Evolutionary conservation across 2,113 vertebrate species (phyloP).

Genomic region (Pholis gunnellus): DNA sequence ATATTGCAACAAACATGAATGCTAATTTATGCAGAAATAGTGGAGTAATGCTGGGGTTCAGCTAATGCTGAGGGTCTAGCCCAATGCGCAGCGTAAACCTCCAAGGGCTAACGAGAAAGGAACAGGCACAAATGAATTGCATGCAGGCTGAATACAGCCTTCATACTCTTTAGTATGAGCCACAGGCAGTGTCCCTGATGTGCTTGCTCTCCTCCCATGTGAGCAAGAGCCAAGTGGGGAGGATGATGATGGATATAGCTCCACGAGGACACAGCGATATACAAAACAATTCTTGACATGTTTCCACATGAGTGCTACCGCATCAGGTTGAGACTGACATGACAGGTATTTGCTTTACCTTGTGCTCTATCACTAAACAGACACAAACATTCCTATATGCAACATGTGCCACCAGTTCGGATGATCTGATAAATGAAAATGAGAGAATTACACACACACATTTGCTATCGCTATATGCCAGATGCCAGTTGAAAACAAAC

Average conservation of each 20-base stretch:
- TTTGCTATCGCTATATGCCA: constrained; percentile 8
- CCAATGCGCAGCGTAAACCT: constrained; percentile 45
- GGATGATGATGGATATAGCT: constrained; percentile 76
- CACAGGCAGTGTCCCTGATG: constrained; percentile 75
- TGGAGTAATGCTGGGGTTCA: constrained; percentile 52
- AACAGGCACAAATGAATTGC: constrained; percentile 64
- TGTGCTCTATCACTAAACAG: not conserved
- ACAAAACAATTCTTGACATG: constrained; percentile 66
- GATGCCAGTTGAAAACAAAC: constrained; percentile 45
- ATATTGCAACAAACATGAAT: constrained; percentile 52
- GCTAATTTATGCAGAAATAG: constrained; percentile 62
- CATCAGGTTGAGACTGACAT: constrained; percentile 45
- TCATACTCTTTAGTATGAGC: constrained; percentile 71
- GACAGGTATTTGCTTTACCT: constrained; percentile 40
- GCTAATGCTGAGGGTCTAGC: constrained; percentile 29
- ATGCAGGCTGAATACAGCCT: constrained; percentile 57
- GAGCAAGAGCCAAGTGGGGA: constrained; percentile 69
- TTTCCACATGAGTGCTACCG: constrained; percentile 63
- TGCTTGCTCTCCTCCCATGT: constrained; percentile 62
- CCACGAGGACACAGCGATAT: constrained; percentile 56
- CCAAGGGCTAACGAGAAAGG: constrained; percentile 60
- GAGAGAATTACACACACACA: constrained; percentile 35
- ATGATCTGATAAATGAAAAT: constrained; percentile 40
- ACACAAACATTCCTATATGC: not conserved
- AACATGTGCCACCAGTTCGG: constrained; percentile 34